Conservation (phyloP, 1,140 invertebrate species). For the Melitaea cinxia region DNA sequence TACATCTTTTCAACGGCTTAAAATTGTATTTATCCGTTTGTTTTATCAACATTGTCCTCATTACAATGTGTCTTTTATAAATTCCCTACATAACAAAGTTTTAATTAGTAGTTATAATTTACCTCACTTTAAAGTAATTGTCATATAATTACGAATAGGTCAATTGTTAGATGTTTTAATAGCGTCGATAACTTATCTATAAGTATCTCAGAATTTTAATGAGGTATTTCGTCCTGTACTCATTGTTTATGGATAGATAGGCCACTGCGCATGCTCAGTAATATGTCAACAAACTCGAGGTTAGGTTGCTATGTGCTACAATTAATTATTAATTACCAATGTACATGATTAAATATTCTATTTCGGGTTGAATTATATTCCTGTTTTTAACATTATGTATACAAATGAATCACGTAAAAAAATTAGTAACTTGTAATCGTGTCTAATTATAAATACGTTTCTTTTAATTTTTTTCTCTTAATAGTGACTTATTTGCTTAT, state of each 20-base stretch:
- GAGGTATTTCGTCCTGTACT: slow-evolving; percentile 49
- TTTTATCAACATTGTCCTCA: too few relatives aligned
- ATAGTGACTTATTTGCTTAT: too few relatives aligned
- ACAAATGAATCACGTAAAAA: not conserved
- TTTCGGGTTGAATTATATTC: not conserved
- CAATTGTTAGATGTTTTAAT: not conserved
- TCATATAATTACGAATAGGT: not conserved
- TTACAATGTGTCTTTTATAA: too few relatives aligned
- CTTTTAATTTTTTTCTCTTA: too few relatives aligned
- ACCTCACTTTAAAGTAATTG: not conserved
- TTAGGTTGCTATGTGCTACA: slow-evolving; percentile 38
- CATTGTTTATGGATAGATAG: slow-evolving; percentile 69
- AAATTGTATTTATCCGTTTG: too few relatives aligned
- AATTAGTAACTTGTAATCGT: too few relatives aligned
- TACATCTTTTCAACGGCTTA: too few relatives aligned
- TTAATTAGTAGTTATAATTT: too few relatives aligned
- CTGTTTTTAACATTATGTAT: not conserved
- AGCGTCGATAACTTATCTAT: slow-evolving; percentile 30
- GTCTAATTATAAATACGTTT: too few relatives aligned
- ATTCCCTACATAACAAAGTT: too few relatives aligned
- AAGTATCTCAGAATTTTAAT: slow-evolving; percentile 27
- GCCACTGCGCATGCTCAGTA: slow-evolving; percentile 67
- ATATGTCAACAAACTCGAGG: slow-evolving; percentile 70
- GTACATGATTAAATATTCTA: slow-evolving; percentile 4
- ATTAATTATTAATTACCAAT: slow-evolving; percentile 31